phyloP scores from a whole-genome alignment of 2,113 vertebrate genomes.

The Chaetodon auriga region DNA sequence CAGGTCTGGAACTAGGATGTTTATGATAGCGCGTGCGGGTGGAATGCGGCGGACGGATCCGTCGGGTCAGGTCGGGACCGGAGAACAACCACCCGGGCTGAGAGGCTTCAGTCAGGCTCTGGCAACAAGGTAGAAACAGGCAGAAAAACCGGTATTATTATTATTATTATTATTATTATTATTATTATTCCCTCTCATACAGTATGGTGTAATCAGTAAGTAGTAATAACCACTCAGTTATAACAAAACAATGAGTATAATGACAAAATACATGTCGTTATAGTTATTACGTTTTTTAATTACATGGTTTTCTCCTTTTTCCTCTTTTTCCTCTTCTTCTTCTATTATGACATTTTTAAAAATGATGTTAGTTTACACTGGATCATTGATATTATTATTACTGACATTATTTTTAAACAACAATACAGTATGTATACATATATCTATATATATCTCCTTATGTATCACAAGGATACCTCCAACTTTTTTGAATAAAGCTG shows the following conservation, averaged over 20 bases:
- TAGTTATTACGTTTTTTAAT: neutral
- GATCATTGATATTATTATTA: too few species aligned
- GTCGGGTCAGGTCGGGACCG: conserved; percentile 75
- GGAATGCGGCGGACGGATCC: conserved; percentile 83
- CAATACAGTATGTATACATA: too few species aligned
- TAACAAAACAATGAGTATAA: neutral
- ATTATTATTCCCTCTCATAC: neutral
- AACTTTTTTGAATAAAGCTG: too few species aligned
- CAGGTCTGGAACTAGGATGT: conserved; percentile 81
- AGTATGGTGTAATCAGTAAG: neutral
- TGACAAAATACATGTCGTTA: too few species aligned
- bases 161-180: neutral
- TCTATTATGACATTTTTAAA: too few species aligned
- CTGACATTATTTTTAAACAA: too few species aligned
- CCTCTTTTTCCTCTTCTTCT: too few species aligned
- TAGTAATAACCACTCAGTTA: neutral
- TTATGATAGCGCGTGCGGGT: conserved; percentile 80
- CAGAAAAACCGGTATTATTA: neutral
- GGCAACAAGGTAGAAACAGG: neutral
- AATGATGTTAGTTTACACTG: neutral
- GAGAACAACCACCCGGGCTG: conserved; percentile 37
- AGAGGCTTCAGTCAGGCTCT: conserved; percentile 3
- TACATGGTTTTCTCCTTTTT: neutral
- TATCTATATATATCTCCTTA: too few species aligned
- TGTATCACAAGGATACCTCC: neutral